Evolutionary conservation across 1,140 invertebrate genomes (phyloP).

Genomic region (Drosophila pseudoobscura): DNA sequence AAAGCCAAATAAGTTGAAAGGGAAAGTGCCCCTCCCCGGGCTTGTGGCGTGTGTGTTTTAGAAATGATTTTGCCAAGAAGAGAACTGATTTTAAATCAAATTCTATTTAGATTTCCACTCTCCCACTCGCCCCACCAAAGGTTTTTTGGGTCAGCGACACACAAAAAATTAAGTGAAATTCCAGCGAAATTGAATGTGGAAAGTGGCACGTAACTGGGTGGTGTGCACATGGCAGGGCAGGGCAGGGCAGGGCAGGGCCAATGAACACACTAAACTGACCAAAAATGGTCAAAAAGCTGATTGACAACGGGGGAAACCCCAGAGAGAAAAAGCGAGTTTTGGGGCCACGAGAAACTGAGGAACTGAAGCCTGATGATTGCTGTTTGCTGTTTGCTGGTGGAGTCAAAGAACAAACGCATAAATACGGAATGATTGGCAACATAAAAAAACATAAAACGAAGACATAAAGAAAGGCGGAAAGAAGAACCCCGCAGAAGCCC

Average conservation of each 20-base stretch:
- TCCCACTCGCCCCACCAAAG: neutral
- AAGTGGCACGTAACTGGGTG: too few relatives aligned
- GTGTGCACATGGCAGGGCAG: neutral
- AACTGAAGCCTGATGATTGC: conserved; percentile 2
- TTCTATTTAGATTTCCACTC: conserved; percentile 35
- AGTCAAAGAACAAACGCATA: conserved; percentile 72
- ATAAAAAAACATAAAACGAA: conserved; percentile 48
- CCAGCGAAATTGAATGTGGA: conserved; percentile 33
- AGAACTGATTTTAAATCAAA: conserved; percentile 41
- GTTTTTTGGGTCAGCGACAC: neutral
- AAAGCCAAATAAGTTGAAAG: conserved; percentile 14
- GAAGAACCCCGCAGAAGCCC: neutral
- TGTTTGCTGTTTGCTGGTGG: conserved; percentile 29
- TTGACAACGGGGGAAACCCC: conserved; percentile 43
- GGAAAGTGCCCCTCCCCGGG: neutral
- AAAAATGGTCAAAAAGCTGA: conserved; percentile 64
- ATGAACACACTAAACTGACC: conserved; percentile 37
- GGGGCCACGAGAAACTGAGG: neutral
- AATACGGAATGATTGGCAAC: conserved; percentile 76
- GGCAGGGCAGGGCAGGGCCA: neutral
- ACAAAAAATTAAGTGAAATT: conserved; percentile 47
- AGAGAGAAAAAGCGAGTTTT: neutral
- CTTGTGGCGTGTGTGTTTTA: conserved; percentile 5
- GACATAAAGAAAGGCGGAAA: neutral
- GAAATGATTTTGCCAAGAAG: conserved; percentile 17